Evolutionary conservation across 2,113 vertebrate species (phyloP), one percentile per base, ranked within the genome.

Genomic region (Pseudopipra pipra): DNA sequence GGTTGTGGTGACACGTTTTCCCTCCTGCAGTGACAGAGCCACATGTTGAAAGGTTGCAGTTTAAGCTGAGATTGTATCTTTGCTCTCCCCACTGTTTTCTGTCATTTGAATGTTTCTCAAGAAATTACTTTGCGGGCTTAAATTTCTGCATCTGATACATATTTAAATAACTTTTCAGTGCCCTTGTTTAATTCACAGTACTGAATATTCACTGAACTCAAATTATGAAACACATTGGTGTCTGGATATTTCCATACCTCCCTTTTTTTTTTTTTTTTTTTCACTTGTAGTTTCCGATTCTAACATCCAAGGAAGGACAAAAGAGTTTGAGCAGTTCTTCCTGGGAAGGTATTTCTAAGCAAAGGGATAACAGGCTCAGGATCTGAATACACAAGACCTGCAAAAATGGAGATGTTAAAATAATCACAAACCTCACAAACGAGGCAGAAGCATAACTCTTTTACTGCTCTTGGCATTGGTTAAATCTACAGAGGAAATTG

Each of bases 401-500:
- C 56, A 87, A 83, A 86, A 89, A 22, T 18, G 13, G 52, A 87
- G 70, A 89, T 93, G 87, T 82, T 93, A 89, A 89, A 95, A 84
- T 79, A 83, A 93, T 89, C 5, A 10, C 86, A 83, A 79, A 46
- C 91, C 77, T 90, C 80, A 35, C 52, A 65, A 87, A 90, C 1
- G 49, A 92, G 90, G 91, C 74, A 91, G 71, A 87, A 83, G 37
- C 46, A 33, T 91, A 95, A 85, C 51, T 87, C 54, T 90, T 71
- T 90, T 96, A 93, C 70, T 87, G 81, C 66, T 91, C 68, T 78
- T 95, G 86, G 89, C 92, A 54, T 76, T 91, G 90, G 70, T 91
- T 91, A 95, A 91, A 93, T 91, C 96, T 95, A 87, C 81, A 92
- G 84, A 96, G 92, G 92, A 97, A 96, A 96, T 87, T 85, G 91